Percentiles rank a stretch among this genome's conserved stretches.
Evolutionary conservation across 2,888 invertebrate genomes (phyloP).

Genomic region (Dolichomitus sp.): DNA sequence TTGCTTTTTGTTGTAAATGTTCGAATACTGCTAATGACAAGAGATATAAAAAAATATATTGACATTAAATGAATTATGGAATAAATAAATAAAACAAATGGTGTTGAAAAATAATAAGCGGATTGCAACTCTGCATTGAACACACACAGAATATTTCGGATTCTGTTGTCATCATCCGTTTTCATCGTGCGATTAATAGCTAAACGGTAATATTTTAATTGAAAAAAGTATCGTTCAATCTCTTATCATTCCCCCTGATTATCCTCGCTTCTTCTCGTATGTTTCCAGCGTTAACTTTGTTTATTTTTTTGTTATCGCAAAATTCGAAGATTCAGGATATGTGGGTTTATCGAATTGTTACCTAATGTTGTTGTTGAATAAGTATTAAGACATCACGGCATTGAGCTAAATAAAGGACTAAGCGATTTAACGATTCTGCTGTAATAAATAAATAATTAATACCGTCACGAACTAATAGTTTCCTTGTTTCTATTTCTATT

Average conservation of each 20-base stretch:
- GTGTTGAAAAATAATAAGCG: no score
- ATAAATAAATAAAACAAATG: no score
- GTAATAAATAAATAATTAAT: conserved; percentile 38
- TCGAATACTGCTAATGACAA: no score
- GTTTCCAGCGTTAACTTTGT: conserved; percentile 18
- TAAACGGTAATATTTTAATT: background rate
- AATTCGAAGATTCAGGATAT: conserved; percentile 39
- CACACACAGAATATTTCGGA: background rate
- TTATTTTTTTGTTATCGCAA: conserved; percentile 14
- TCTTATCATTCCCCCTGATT: background rate
- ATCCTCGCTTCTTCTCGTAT: conserved; percentile 37
- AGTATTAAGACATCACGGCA: conserved; percentile 55
- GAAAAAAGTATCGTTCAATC: background rate
- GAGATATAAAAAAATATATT: no score
- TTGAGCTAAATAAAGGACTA: conserved; percentile 58
- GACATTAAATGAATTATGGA: no score
- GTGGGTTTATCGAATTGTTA: conserved; percentile 69
- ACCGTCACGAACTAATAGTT: background rate
- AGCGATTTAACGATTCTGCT: conserved; percentile 39
- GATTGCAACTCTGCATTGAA: background rate
- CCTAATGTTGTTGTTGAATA: conserved; percentile 70
- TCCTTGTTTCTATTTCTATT: background rate
- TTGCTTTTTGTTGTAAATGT: no score
- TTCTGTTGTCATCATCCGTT: background rate
- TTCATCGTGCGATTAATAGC: background rate